phyloP scores from a whole-genome alignment of 2,888 invertebrate genomes.

The Drosophila macrothrix region DNA sequence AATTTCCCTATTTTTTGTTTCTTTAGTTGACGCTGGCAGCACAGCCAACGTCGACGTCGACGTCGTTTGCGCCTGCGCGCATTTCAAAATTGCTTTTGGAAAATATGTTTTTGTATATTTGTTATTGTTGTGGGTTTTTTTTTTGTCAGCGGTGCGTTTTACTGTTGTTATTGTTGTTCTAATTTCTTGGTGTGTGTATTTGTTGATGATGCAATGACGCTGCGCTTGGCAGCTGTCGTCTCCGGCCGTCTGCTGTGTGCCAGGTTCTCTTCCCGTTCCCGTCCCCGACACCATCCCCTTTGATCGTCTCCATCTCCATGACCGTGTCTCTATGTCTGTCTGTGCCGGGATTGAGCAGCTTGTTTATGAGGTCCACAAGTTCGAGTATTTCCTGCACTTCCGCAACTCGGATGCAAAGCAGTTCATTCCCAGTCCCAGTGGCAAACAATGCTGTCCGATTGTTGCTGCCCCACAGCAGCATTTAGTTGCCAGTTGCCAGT shows the following conservation, averaged over 20 bases:
- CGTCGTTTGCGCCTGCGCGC: constrained; percentile 71
- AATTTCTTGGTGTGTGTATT: constrained; percentile 56
- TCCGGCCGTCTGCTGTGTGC: constrained; percentile 36
- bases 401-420: constrained; percentile 46
- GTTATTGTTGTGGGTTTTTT: constrained; percentile 73
- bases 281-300: background rate
- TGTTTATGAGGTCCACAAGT: constrained; percentile 51
- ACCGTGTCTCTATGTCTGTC: background rate
- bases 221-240: constrained; percentile 84
- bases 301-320: constrained; percentile 3
- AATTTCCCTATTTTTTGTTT: constrained; percentile 41
- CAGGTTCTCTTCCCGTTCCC: constrained; percentile 15
- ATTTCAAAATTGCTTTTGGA: constrained; percentile 69
- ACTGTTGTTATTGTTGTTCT: constrained; percentile 63
- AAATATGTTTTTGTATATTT: constrained; percentile 73
- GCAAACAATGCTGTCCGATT: constrained; percentile 59
- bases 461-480: constrained; percentile 14
- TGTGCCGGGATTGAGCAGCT: constrained; percentile 41
- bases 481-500: background rate
- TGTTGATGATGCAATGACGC: constrained; percentile 82
- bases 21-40: constrained; percentile 35
- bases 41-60: constrained; percentile 8
- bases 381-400: constrained; percentile 73
- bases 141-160: constrained; percentile 63
- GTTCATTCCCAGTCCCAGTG: constrained; percentile 40